Base-by-base conservation (phyloP, 2,888 invertebrate genomes). In the Liopterus haemorrhoidalis region DNA sequence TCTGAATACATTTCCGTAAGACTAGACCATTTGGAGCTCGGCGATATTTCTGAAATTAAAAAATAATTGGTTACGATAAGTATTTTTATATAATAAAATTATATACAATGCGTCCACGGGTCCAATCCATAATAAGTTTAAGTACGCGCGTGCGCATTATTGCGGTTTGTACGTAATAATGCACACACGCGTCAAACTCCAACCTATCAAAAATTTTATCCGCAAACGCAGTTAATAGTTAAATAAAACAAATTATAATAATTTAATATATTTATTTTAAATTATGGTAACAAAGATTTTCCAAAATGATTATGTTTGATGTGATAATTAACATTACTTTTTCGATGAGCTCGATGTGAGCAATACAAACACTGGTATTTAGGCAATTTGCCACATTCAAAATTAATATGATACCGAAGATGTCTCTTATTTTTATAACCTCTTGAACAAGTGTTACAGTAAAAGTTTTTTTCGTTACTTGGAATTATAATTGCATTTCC, bases 311-410 rank as follows among this genome's bases (percentile, higher is more conserved):
- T 28, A 19, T 16, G 20, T 27, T 25, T 40, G 4, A 46, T 40
- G 30, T 46, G 46, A 15, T 21, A 14, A 20, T 24, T 30, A 25
- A 46, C 25, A 33, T 46, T 46, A 12, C 18, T 27, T 41, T 33
- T 46, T 25, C 39, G 24, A 35, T 46, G 40, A 2, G 39, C 20
- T 33, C 25, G 25, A 16, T 27, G 22, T 5, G 22, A n/a, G 48
- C 76, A 76, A 51, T 70, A 68, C 1, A 65, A 65, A 49, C 76
- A 76, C 47, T 65, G 64, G 49, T 71, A 70, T 19, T 68, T 69
- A 1, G 76, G 75, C 49, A 66, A 66, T 45, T 71, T 69, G 39
- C 75, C 75, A 53, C 76, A 76, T 8, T 42, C 42, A 53, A 76
- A 19, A 1, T 5, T n/a, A 20, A 9, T 9, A 24, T 37, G 37